A percentile compares a stretch with the other conserved stretches of the same genome.
These are phyloP conservation scores for Rhinoptilus africanus DNA, from an alignment of 2,113 vertebrate species.

Conservation along the genomic window DNA sequence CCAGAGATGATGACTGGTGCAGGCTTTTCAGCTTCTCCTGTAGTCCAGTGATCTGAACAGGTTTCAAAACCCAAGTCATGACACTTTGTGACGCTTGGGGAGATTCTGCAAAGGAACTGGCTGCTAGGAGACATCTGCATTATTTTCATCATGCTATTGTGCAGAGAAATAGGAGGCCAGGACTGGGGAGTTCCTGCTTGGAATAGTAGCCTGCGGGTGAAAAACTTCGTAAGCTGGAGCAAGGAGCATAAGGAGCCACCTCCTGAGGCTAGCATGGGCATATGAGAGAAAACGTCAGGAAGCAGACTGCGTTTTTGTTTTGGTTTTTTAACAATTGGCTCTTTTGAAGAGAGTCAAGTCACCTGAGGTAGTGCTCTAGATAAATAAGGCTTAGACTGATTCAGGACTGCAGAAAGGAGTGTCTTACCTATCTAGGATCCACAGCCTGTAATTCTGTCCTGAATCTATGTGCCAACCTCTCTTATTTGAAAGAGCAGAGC, in stretches of 20 bases:
- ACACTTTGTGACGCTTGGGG: neutral
- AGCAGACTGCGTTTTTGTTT: neutral
- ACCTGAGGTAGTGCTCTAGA: neutral
- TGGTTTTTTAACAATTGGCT: neutral
- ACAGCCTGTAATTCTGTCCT: neutral
- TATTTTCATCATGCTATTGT: neutral
- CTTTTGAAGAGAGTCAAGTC: neutral
- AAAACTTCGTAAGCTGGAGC: neutral
- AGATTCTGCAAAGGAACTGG: neutral
- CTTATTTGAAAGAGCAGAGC: neutral
- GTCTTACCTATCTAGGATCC: neutral
- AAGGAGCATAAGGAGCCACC: neutral
- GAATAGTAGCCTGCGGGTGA: neutral
- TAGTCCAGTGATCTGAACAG: neutral
- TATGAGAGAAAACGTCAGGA: neutral
- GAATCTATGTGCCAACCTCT: neutral
- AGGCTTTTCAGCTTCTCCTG: neutral
- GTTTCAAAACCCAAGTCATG: neutral
- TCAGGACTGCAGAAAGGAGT: neutral
- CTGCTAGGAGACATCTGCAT: neutral
- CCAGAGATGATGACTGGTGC: neutral
- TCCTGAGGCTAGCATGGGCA: neutral
- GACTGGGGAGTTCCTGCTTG: neutral
- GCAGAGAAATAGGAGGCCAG: neutral
- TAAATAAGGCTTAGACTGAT: neutral